Percentiles rank a stretch among this genome's conserved stretches.
phyloP scores from a whole-genome alignment of 2,113 vertebrate species.

The Cromileptes altivelis region DNA sequence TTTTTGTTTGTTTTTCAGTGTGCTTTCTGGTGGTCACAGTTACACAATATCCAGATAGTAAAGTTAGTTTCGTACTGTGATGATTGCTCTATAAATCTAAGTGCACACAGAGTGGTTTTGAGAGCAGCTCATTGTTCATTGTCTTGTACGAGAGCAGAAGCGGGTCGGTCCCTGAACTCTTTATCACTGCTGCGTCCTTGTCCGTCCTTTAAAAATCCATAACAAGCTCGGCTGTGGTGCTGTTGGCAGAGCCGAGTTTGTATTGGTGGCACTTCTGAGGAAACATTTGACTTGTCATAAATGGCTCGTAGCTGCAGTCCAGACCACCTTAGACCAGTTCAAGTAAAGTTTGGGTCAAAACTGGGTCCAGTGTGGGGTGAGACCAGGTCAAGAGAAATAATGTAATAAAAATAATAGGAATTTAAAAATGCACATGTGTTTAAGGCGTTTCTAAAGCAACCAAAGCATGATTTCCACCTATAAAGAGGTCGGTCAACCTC shows the following conservation, averaged over 20 bases:
- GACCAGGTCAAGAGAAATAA: neutral
- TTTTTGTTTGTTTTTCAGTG: conserved; percentile 14
- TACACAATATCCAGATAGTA: conserved; percentile 75
- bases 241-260: neutral
- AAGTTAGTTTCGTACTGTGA: conserved; percentile 74
- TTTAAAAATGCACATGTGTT: neutral
- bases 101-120: conserved; percentile 44
- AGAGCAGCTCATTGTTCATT: conserved; percentile 76
- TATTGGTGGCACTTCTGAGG: conserved; percentile 30
- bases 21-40: conserved; percentile 70
- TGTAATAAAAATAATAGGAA: neutral
- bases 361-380: neutral
- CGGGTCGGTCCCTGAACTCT: conserved; percentile 11
- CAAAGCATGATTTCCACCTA: neutral
- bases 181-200: conserved; percentile 5
- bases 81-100: conserved; percentile 82
- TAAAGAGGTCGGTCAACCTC: neutral
- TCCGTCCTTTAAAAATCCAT: neutral
- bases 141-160: conserved; percentile 37
- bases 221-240: neutral
- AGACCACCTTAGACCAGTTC: neutral
- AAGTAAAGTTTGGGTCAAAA: neutral
- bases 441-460: neutral
- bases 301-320: neutral
- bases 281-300: conserved; percentile 12